Evolutionary conservation across 1,140 invertebrate genomes (phyloP), one percentile per base, ranked within the genome.

Genomic region (Dendroctonus ponderosae): DNA sequence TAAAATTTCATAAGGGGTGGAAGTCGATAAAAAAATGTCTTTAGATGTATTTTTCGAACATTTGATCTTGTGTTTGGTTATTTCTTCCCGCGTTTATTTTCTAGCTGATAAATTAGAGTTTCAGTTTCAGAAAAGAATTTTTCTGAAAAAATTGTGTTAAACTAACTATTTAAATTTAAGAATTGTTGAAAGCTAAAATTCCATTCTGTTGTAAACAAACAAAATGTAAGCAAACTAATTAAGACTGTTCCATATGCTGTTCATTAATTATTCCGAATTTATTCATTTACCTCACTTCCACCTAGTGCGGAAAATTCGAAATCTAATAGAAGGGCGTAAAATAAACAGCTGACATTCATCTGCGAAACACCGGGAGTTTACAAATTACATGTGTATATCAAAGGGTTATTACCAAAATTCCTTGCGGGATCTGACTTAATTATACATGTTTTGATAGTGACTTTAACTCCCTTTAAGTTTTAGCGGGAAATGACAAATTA

Each of bases 341-440:
- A 62, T 62, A 62, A 62, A 62, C 60, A 62, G 48, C 60, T 62
- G 50, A 61, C 58, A 61, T 15, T 50, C 58, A 61, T 11, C 58
- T 7, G 11, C 42, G 49, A 62, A 39, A 62, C 60, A 52, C 60
- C 60, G 48, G 50, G 49, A 62, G 52, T 62, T 62, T 62, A 62
- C 60, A 62, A 62, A 62, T 62, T 62, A 62, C 48, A 62, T 51
- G 48, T 62, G 60, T 62, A 62, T 62, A 52, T 62, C 60, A 62
- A 62, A 62, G 38, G 48, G 60, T 62, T 62, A 62, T 62, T 62
- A 62, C 48, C 15, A 8, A 52, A 62, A 62, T 62, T 62, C 60
- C 60, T 62, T 46, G n/a, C 49, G 60, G 46, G 60, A 52, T 62
- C 52, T 38, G 52, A 62, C 49, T 52, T 62, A 51, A 62, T 62